Conservation (phyloP, 2,888 invertebrate species). For the Nemapogon koenigi region DNA sequence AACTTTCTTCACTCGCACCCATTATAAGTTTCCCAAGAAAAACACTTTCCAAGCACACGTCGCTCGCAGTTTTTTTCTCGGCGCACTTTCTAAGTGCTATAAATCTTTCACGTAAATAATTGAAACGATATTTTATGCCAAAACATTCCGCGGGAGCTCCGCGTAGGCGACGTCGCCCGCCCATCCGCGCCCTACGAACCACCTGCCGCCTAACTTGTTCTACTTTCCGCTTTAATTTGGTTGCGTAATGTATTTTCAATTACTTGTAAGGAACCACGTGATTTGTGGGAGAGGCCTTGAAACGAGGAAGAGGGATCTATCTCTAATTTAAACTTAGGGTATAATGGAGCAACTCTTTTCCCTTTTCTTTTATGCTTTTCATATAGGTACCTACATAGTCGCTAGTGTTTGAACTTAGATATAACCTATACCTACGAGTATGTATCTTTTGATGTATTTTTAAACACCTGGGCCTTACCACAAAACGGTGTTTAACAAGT, state of each 20-base stretch:
- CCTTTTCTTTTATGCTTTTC: not conserved
- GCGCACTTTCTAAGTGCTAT: constrained; percentile 64
- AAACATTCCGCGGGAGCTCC: constrained; percentile 49
- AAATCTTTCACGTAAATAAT: constrained; percentile 66
- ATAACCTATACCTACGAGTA: too few relatives aligned
- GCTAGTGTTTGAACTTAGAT: too few relatives aligned
- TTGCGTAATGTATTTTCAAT: constrained; percentile 66
- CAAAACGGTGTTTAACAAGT: too few relatives aligned
- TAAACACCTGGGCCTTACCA: too few relatives aligned
- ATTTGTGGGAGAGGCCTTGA: constrained; percentile 52
- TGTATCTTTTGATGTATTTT: too few relatives aligned
- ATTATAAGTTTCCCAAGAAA: constrained; percentile 64
- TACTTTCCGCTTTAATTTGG: constrained; percentile 64
- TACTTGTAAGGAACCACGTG: constrained; percentile 55
- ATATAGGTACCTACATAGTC: not conserved
- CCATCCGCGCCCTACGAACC: constrained; percentile 20
- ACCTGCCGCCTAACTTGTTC: constrained; percentile 62
- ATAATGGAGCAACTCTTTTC: not conserved
- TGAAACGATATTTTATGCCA: constrained; percentile 68
- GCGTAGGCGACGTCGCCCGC: constrained; percentile 20
- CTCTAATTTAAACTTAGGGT: constrained; percentile 43
- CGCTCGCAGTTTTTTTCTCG: constrained; percentile 57
- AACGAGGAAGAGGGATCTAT: constrained; percentile 32
- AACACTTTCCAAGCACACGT: constrained; percentile 65
- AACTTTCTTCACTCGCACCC: constrained; percentile 59